phyloP scores from a whole-genome alignment of 2,797 vertebrate species.

The Falco novaeseelandiae region DNA sequence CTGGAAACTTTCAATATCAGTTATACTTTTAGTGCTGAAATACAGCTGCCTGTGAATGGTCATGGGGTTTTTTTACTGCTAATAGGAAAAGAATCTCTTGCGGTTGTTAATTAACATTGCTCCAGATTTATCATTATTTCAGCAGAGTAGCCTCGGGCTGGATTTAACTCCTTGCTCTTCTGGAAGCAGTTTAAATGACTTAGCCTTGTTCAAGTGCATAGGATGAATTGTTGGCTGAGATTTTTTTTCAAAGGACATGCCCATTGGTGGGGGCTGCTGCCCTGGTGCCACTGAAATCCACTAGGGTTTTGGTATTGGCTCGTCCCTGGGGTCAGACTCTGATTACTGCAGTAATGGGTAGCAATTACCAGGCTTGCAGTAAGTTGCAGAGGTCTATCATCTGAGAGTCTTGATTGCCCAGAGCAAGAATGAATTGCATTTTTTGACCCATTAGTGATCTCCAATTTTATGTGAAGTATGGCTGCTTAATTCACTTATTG shows the following conservation, averaged over 20 bases:
- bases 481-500: constrained; percentile 37
- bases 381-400: constrained; percentile 33
- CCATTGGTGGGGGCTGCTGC: not conserved
- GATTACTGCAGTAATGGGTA: constrained; percentile 20
- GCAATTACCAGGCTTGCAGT: constrained; percentile 33
- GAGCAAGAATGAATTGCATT: constrained; percentile 38
- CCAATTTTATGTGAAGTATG: not conserved
- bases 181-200: not conserved
- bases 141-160: not conserved
- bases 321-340: not conserved
- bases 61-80: not conserved
- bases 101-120: constrained; percentile 43
- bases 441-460: constrained; percentile 55
- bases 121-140: constrained; percentile 22
- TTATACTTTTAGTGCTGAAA: constrained; percentile 2
- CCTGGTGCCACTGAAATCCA: not conserved
- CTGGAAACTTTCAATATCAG: not conserved
- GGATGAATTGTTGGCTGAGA: not conserved
- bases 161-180: constrained; percentile 35
- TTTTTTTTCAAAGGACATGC: not conserved
- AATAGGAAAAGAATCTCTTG: constrained; percentile 36
- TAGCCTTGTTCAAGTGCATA: not conserved
- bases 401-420: constrained; percentile 24
- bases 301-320: not conserved
- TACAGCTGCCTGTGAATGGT: constrained; percentile 27